Evolutionary conservation across 1,140 invertebrate genomes (phyloP), one percentile per base, ranked within the genome.

Genomic region (Leptinotarsa defecta): DNA sequence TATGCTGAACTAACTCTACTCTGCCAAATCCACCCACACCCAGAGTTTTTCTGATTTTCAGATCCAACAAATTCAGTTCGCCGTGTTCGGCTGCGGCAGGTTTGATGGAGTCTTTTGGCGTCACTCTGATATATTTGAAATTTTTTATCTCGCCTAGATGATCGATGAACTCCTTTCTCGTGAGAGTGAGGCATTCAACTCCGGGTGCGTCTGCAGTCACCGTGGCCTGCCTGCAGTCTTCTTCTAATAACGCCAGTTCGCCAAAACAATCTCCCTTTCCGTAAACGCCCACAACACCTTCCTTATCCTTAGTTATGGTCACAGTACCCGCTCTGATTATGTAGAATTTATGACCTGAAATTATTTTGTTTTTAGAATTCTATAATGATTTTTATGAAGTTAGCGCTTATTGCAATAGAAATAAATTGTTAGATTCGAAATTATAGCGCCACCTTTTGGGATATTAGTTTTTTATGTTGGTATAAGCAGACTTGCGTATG

Each of bases 11-110:
- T 61, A 98, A 87, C 81, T 97, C 95, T 0, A 98, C 97, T 5
- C 95, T 88, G 0, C 97, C 97, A 81, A 98, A 98, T 13, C 96
- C 97, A 11, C 97, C 97, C 1, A 97, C 92, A 17, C 97, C 97
- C 74, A 99, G 88, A 0, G 96, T 98, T 3, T 92, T 91, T 48
- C 95, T 88, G 17, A 92, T 90, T 79, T 94, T 91, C 43, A 98
- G 87, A 82, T 98, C 95, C 48, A 90, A 88, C 8, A 98, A 86
- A 57, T 91, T 88, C 19, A 97, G 87, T 69, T 92, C 87, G 15
- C 90, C 88, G 82, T 91, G 93, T 82, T 93, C 92, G 15, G 76
- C 72, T 24, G 52, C 48, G 3, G 69, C 73, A 13, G 68, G 64
- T 19, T 22, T 70, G 13, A 76, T 48, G 48, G 68, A 71, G 3